Base-by-base conservation (phyloP, 2,113 vertebrate species). In the Sitta europaea region DNA sequence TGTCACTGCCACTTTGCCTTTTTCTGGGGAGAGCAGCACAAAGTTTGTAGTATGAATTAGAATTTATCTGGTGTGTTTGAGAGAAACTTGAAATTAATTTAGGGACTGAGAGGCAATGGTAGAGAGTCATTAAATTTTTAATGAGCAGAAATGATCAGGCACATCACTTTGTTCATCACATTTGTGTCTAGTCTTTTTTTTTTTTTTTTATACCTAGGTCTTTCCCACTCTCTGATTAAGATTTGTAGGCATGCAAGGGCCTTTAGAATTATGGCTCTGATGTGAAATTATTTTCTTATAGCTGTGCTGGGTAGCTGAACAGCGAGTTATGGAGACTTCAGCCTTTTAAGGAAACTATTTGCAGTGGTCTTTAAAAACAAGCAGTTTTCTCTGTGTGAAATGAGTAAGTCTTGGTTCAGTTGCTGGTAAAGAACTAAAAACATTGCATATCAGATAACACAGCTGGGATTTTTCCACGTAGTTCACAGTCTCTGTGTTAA, bases 1-100 rank as follows among this genome's bases (percentile, higher is more conserved):
- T 28, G 5, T 5, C 55, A 23, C 3, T 0, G 71, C 10, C 0
- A 1, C 9, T 57, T 45, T 23, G 28, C 2, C 0, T 16, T 33
- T 31, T 35, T 45, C 17, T 35, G 16, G 18, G 66, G 29, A 83
- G 31, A 36, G 23, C 9, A 20, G 29, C 28, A 21, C 11, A 4
- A 31, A 62, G 21, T 27, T 54, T 54, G 27, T 70, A 53, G 42
- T 33, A 25, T 27, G 23, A 58, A 15, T 54, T 58, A 23, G 35
- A 59, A 59, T 74, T 55, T 71, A 23, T 51, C 51, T 11, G 3
- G 11, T 40, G 23, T 0, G 0, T 23, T 27, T 68, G 66, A 75
- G 70, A 40, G 40, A 71, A 42, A 38, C 28, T 40, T 40, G 24
- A n/a, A 54, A 38, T 71, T 81, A 24, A 84, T 75, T 77, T 82